phyloP scores from a whole-genome alignment of 2,113 vertebrate species.

The Anseranas semipalmata region DNA sequence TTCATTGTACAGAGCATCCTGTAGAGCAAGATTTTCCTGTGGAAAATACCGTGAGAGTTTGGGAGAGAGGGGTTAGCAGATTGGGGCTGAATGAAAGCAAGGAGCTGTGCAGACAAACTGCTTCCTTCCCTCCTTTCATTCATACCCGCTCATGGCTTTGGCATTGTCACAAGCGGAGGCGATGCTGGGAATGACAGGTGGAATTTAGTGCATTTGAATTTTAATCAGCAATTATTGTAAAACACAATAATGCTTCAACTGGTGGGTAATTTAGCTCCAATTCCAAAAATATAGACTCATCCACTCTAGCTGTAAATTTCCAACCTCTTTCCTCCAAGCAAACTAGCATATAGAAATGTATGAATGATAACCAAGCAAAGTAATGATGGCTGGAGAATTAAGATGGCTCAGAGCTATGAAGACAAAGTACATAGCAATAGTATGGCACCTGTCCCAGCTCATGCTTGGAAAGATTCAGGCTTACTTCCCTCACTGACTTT shows the following conservation, averaged over 20 bases:
- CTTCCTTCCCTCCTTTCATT: slow-evolving; percentile 32
- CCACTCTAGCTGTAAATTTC: slow-evolving; percentile 14
- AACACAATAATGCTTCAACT: slow-evolving; percentile 41
- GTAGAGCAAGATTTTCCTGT: not conserved
- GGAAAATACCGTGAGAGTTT: not conserved
- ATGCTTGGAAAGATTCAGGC: not conserved
- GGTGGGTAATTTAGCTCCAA: slow-evolving; percentile 20
- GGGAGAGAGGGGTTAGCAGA: not conserved
- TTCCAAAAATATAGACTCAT: slow-evolving; percentile 38
- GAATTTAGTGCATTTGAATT: slow-evolving; percentile 50
- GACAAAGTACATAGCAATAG: not conserved
- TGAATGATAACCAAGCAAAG: slow-evolving; percentile 19
- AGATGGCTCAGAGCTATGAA: not conserved
- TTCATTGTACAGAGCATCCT: not conserved
- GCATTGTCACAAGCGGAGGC: slow-evolving; percentile 8
- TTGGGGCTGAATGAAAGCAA: not conserved
- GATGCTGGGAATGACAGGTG: slow-evolving; percentile 34
- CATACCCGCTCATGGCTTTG: not conserved
- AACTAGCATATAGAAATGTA: not conserved
- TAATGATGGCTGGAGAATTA: slow-evolving; percentile 9
- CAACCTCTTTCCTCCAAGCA: not conserved
- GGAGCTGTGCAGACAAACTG: not conserved
- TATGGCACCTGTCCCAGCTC: not conserved
- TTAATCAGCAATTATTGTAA: slow-evolving; percentile 61
- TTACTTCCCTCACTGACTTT: not conserved